phyloP scores from a whole-genome alignment of 2,888 invertebrate species.

The Cyaniris semiargus region DNA sequence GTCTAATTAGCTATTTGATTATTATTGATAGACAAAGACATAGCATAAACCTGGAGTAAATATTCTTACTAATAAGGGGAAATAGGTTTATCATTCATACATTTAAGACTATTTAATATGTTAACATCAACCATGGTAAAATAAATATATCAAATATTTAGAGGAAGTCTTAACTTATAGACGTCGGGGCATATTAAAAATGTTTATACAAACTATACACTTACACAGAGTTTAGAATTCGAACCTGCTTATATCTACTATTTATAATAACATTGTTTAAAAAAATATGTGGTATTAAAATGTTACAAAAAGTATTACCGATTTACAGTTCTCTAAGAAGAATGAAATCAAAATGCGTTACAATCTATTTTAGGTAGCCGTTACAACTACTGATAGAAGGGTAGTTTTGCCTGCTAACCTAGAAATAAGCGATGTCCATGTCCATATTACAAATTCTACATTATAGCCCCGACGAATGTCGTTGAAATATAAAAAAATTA shows the following conservation, averaged over 20 bases:
- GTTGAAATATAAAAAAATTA: neutral
- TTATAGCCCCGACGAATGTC: neutral
- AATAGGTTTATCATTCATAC: slow-evolving; percentile 5
- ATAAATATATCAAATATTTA: slow-evolving; percentile 26
- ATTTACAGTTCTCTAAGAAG: neutral
- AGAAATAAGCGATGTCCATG: too few relatives aligned
- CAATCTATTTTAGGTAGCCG: neutral
- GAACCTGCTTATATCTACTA: neutral
- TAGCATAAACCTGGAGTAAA: neutral
- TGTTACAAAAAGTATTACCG: neutral
- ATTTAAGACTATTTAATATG: slow-evolving; percentile 20
- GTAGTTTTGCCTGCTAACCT: neutral
- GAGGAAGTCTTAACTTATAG: slow-evolving; percentile 3
- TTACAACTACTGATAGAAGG: neutral
- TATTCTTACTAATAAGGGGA: neutral
- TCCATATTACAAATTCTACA: neutral
- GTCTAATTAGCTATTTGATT: neutral
- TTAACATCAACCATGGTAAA: slow-evolving; percentile 28
- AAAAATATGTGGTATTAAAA: neutral
- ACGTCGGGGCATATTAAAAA: neutral
- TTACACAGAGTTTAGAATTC: neutral
- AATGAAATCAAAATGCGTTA: neutral
- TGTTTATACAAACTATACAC: neutral
- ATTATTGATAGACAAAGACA: too few relatives aligned
- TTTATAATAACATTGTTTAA: neutral